These are phyloP conservation scores for Opisthocomus hoazin DNA, from an alignment of 2,113 vertebrate species.

Conservation along the genomic window DNA sequence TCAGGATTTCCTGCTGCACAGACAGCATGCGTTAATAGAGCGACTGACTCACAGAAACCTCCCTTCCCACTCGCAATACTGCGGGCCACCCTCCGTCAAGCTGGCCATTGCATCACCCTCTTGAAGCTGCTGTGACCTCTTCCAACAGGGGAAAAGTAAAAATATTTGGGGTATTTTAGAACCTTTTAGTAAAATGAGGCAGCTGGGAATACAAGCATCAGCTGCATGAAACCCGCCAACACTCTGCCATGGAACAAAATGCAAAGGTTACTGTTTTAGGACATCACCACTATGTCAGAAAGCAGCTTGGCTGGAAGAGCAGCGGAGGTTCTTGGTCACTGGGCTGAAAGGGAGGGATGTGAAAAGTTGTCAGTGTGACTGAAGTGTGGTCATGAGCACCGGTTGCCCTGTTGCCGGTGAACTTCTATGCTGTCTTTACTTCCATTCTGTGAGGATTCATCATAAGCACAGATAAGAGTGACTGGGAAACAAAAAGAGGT, in stretches of 20 bases:
- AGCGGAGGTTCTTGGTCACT: background rate
- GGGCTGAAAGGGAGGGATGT: background rate
- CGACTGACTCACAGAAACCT: constrained; percentile 35
- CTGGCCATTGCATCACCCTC: background rate
- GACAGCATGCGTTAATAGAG: background rate
- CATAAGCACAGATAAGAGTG: background rate
- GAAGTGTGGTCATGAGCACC: background rate
- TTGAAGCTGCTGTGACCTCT: background rate
- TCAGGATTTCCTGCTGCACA: background rate
- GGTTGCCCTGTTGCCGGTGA: background rate
- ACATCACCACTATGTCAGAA: background rate
- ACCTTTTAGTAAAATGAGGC: background rate
- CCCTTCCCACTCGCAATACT: background rate
- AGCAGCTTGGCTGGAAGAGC: background rate
- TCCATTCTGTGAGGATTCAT: background rate
- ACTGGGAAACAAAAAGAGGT: background rate
- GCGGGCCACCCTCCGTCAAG: background rate
- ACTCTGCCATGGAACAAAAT: background rate
- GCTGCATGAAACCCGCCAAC: background rate
- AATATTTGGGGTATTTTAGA: background rate
- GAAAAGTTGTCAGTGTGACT: background rate
- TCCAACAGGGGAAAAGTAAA: background rate
- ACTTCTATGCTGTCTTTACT: background rate
- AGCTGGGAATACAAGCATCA: background rate
- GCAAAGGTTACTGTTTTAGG: background rate